Evolutionary conservation across 2,797 vertebrate species (phyloP).

Genomic region (Catostomus latipinnis): DNA sequence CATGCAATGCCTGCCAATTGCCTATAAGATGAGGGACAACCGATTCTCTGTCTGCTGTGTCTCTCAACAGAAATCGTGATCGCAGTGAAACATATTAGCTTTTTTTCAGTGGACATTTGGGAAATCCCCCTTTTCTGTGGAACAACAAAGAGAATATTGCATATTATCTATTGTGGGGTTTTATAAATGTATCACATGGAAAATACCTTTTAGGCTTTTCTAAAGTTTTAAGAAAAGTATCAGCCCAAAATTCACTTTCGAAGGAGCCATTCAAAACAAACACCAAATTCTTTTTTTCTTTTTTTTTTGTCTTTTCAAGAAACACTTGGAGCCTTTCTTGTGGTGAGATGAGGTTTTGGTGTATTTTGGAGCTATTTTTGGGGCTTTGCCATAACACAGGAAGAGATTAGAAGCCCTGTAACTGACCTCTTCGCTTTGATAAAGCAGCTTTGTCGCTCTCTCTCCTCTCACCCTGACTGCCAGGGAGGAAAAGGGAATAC

Average conservation of each 20-base stretch:
- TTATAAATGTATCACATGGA: slow-evolving; percentile 11
- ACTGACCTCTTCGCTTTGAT: slow-evolving; percentile 56
- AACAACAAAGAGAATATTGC: slow-evolving; percentile 26
- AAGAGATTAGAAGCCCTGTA: slow-evolving; percentile 57
- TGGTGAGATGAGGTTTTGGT: slow-evolving; percentile 51
- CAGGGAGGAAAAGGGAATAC: slow-evolving; percentile 40
- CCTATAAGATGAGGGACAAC: slow-evolving; percentile 32
- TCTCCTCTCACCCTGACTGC: slow-evolving; percentile 39
- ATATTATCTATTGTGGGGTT: slow-evolving; percentile 20
- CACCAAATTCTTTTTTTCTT: background rate
- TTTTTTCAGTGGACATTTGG: slow-evolving; percentile 17
- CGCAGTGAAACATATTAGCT: background rate
- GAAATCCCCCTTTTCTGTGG: slow-evolving; percentile 19
- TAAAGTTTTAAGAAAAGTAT: slow-evolving; percentile 39
- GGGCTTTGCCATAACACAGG: slow-evolving; percentile 48
- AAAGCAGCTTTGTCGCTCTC: slow-evolving; percentile 31
- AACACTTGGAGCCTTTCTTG: slow-evolving; percentile 44
- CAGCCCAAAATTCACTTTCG: slow-evolving; percentile 39
- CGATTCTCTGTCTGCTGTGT: slow-evolving; percentile 6
- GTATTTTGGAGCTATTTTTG: slow-evolving; percentile 59
- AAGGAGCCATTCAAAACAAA: slow-evolving; percentile 53
- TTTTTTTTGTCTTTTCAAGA: slow-evolving; percentile 46
- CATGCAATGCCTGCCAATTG: slow-evolving; percentile 31
- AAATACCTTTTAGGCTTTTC: slow-evolving; percentile 18
- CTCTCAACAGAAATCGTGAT: slow-evolving; percentile 1